Base-by-base conservation (phyloP, 2,888 invertebrate species). In the Drosophila helvetica region DNA sequence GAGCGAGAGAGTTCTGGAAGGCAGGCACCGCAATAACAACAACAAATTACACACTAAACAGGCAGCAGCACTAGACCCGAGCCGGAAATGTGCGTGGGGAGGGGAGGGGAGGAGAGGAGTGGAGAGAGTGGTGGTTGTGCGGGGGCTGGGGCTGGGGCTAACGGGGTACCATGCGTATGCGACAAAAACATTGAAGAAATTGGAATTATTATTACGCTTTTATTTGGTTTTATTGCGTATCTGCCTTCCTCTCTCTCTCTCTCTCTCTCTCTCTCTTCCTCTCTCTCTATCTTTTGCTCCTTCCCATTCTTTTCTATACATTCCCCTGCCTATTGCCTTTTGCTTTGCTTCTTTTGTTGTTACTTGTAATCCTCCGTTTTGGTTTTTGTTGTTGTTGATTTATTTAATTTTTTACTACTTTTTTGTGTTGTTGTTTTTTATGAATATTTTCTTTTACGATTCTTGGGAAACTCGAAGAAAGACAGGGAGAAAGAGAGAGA, bases 131-230 rank as follows among this genome's bases (percentile, higher is more conserved):
- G 51, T 22, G 25, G 61, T 42, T 30, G 33, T 12, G 33, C 19
- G 53, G 54, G 42, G 19, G 18, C n/a, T 8, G 54, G 42, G 19
- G 18, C n/a, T 8, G 53, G 22, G 51, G 30, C 18, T 52, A 19
- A 58, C 38, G 66, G 18, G 30, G 47, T 56, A 61, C 61, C 60
- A 70, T 76, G 74, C 71, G 66, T 78, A 78, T 38, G 48, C 68
- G 76, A 48, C 58, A 19, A 27, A 27, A 27, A 60, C 66, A 60
- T 38, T 38, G 38, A 67, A 72, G 73, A 61, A 60, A 73, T 78
- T 69, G 59, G 81, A 80, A 86, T 79, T 80, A 86, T 86, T 75
- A 74, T 68, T 68, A 75, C 65, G 65, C 69, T 77, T 68, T 55
- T 64, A 80, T 83, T 79, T 78, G 73, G 66, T 74, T 78, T 78